Conservation (phyloP, 35 echinoderm and acorn worm species). For the Apostichopus californicus region DNA sequence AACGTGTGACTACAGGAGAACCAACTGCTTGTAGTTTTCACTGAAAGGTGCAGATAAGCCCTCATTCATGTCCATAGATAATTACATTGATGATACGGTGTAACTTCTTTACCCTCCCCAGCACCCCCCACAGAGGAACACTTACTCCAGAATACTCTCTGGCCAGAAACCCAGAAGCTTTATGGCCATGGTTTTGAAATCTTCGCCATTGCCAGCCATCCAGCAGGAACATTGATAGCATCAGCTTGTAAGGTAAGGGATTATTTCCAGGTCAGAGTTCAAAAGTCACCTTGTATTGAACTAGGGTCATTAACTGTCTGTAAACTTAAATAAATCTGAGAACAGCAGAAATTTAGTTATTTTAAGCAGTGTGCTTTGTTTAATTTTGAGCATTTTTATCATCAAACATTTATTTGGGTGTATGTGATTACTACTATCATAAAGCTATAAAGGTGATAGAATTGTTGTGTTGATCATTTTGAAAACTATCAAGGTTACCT, state of each 20-base stretch:
- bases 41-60: too few species aligned
- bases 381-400: too few species aligned
- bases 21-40: too few species aligned
- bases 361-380: too few species aligned
- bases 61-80: too few species aligned
- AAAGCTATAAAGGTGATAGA: too few species aligned
- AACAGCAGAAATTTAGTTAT: too few species aligned
- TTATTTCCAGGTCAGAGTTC: background rate
- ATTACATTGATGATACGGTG: background rate
- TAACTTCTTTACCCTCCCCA: constrained; percentile 4
- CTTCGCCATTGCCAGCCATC: constrained; percentile 86
- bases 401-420: too few species aligned
- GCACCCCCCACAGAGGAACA: constrained; percentile 95
- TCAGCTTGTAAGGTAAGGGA: constrained; percentile 92
- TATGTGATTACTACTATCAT: too few species aligned
- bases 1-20: too few species aligned
- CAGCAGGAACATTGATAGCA: constrained; percentile 72
- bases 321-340: too few species aligned
- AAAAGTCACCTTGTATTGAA: background rate
- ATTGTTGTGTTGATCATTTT: too few species aligned
- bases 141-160: constrained; percentile 91
- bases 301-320: background rate
- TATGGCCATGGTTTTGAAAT: constrained; percentile 97
- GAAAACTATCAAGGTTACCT: background rate
- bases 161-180: constrained; percentile 95